Conservation (phyloP, 2,797 vertebrate species). For the Luscinia megarhynchos region DNA sequence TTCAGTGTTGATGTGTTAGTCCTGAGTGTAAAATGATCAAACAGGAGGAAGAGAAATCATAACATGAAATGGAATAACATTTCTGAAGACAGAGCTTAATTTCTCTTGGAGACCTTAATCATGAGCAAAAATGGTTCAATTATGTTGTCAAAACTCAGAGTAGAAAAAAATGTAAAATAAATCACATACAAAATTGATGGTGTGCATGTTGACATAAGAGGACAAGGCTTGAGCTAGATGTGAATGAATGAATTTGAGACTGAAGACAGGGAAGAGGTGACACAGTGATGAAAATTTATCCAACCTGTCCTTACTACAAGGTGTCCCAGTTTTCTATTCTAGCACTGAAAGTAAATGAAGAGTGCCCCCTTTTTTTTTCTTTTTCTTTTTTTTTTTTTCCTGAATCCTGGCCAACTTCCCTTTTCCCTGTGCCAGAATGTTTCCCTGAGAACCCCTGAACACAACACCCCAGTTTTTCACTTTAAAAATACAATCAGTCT, state of each 20-base stretch:
- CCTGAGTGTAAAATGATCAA: slow-evolving; percentile 2
- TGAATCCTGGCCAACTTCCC: slow-evolving; percentile 13
- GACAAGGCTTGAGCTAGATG: neutral
- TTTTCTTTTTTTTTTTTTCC: neutral
- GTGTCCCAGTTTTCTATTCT: slow-evolving; percentile 43
- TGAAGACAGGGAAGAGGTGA: slow-evolving; percentile 3
- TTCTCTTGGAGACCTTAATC: neutral
- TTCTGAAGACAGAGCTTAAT: neutral
- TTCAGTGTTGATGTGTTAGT: neutral
- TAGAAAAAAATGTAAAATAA: neutral
- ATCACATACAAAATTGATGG: neutral
- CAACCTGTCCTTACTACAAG: slow-evolving; percentile 51
- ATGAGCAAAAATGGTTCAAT: neutral
- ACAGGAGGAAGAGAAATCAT: neutral
- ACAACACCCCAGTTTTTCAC: slow-evolving; percentile 62
- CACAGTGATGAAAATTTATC: slow-evolving; percentile 27
- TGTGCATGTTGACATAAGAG: neutral
- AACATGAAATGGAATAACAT: neutral
- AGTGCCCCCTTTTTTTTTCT: neutral
- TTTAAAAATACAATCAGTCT: slow-evolving; percentile 54
- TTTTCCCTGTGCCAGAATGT: slow-evolving; percentile 31
- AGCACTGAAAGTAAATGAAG: slow-evolving; percentile 1
- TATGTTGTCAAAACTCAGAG: neutral
- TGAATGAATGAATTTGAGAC: slow-evolving; percentile 27
- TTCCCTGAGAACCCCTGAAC: slow-evolving; percentile 60